Evolutionary conservation across 2,113 vertebrate species (phyloP).

Genomic region (Melanerpes formicivorus): DNA sequence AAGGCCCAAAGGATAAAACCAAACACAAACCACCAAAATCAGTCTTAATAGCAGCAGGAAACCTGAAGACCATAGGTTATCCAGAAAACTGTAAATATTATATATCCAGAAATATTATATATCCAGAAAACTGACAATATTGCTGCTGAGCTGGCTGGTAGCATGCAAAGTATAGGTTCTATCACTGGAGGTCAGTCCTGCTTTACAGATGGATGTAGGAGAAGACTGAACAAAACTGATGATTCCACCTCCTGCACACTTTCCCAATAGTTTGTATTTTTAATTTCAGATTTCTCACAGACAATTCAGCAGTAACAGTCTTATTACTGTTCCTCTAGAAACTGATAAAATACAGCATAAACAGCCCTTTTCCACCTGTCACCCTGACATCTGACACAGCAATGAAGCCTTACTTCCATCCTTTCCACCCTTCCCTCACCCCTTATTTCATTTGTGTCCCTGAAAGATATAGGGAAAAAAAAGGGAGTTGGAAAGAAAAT

Average conservation of each 20-base stretch:
- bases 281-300: neutral
- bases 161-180: neutral
- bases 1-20: too few relatives aligned
- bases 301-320: neutral
- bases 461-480: neutral
- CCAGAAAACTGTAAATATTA: neutral
- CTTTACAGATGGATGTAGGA: neutral
- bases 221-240: neutral
- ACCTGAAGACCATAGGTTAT: neutral
- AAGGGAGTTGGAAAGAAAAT: neutral
- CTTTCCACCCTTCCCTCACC: too few relatives aligned
- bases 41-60: neutral
- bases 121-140: neutral
- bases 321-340: neutral
- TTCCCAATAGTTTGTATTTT: neutral
- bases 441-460: neutral
- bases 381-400: neutral
- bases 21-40: neutral
- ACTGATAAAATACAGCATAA: neutral
- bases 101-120: neutral
- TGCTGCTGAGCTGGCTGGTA: neutral
- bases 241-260: neutral
- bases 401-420: neutral
- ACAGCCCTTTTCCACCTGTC: neutral
- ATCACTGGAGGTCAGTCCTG: neutral